Percentiles rank a stretch among this genome's conserved stretches.
Evolutionary conservation across 2,797 vertebrate species (phyloP).

Genomic region (Onychomys arenicola): DNA sequence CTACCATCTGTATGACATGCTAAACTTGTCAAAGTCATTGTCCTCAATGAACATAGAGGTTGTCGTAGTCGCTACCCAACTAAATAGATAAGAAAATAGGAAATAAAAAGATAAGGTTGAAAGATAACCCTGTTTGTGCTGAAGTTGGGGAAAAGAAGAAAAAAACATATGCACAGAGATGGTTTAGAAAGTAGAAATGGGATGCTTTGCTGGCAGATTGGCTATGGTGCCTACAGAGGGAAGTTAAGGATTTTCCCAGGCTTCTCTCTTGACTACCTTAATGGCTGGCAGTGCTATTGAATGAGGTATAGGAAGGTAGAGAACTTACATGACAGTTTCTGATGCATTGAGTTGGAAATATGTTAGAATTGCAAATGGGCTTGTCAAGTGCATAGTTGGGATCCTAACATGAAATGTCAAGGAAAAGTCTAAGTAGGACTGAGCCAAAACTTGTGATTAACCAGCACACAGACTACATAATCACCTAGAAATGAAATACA

Average conservation of each 20-base stretch:
- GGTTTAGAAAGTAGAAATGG: not conserved
- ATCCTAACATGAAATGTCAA: not conserved
- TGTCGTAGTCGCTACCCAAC: conserved; percentile 19
- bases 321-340: not conserved
- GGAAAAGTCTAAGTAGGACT: not conserved
- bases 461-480: not conserved
- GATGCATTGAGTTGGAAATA: not conserved
- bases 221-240: not conserved
- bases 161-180: not conserved
- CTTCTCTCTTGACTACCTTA: not conserved
- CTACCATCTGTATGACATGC: not conserved
- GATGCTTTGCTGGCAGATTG: not conserved
- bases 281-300: not conserved
- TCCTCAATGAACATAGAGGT: not conserved
- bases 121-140: not conserved
- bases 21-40: not conserved
- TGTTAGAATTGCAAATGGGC: not conserved
- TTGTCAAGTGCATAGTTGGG: not conserved
- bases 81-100: not conserved
- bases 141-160: not conserved
- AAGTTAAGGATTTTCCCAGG: not conserved
- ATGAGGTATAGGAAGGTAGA: not conserved
- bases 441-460: not conserved
- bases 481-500: not conserved
- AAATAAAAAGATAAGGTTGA: not conserved